These are phyloP conservation scores for Himalopsyche kuldschensis DNA, from an alignment of 2,888 invertebrate genomes.

Conservation along the genomic window DNA sequence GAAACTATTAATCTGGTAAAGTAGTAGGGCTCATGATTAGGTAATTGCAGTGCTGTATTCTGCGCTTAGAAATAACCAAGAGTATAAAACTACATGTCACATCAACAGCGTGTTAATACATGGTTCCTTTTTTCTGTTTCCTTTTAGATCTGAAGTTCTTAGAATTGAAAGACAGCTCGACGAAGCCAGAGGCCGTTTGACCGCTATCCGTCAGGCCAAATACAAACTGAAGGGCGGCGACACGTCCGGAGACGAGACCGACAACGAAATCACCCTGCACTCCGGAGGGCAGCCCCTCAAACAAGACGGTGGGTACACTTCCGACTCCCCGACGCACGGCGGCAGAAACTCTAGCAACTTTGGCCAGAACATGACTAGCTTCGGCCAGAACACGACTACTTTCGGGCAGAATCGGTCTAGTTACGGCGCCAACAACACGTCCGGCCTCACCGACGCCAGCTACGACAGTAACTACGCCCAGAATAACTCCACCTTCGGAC, in stretches of 20 bases:
- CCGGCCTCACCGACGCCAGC: not conserved
- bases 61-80: no score
- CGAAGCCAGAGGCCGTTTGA: conserved; percentile 86
- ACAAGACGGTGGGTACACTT: conserved; percentile 44
- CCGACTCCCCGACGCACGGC: conserved; percentile 42
- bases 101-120: no score
- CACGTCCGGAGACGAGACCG: conserved; percentile 68
- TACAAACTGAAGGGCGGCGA: conserved; percentile 74
- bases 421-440: conserved; percentile 14
- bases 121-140: not conserved
- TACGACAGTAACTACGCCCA: conserved; percentile 27
- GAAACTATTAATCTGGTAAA: no score
- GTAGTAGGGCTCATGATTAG: no score
- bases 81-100: no score
- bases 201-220: conserved; percentile 90
- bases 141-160: conserved; percentile 75
- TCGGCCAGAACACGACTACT: conserved; percentile 50
- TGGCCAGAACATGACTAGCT: conserved; percentile 48
- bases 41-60: no score
- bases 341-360: not conserved
- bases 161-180: conserved; percentile 93
- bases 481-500: conserved; percentile 12
- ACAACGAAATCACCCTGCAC: conserved; percentile 51
- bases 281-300: conserved; percentile 9
- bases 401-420: conserved; percentile 44